Evolutionary conservation across 2,113 vertebrate species (phyloP).

Genomic region (Eudyptes chrysolophus): DNA sequence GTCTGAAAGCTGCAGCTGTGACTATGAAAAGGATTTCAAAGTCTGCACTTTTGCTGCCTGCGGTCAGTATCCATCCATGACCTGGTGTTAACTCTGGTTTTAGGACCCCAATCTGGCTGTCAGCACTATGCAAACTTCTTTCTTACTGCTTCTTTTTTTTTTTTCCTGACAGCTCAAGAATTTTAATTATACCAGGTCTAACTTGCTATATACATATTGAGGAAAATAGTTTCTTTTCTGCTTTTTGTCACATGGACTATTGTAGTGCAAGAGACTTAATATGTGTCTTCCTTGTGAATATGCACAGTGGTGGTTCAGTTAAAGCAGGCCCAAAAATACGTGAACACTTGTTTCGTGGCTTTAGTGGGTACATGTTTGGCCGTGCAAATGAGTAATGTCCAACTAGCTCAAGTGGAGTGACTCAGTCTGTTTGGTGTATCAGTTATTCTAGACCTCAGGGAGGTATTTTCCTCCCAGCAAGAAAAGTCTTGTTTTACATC

Average conservation of each 20-base stretch:
- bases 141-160: rapidly evolving
- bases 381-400: background rate
- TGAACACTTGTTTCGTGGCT: background rate
- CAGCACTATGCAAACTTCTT: background rate
- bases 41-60: background rate
- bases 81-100: background rate
- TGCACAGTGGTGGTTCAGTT: background rate
- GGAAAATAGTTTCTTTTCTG: background rate
- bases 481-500: background rate
- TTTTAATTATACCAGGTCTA: background rate
- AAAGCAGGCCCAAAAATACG: background rate
- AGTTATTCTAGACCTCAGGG: background rate
- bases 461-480: background rate
- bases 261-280: background rate
- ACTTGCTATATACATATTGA: background rate
- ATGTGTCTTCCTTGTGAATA: background rate
- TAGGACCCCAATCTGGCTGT: background rate
- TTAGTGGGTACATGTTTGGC: background rate
- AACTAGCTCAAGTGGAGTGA: background rate
- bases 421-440: background rate
- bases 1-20: background rate
- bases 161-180: background rate
- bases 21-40: background rate
- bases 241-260: rapidly evolving
- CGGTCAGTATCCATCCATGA: background rate